Base-by-base conservation (phyloP, 2,888 invertebrate species). In the Auanema sp. region DNA sequence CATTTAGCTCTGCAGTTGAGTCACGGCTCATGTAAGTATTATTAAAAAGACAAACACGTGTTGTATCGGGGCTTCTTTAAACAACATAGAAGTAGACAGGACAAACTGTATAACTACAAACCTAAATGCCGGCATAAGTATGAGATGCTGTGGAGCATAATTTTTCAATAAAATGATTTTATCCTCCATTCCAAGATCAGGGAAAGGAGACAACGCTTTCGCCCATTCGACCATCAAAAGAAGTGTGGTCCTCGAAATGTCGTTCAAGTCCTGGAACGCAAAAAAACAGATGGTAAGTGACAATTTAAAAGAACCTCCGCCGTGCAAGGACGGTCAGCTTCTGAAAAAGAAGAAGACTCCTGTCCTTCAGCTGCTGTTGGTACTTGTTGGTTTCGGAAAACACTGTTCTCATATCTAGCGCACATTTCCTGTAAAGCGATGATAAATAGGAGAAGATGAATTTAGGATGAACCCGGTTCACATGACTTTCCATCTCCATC, bases 161-260 rank as follows among this genome's bases (percentile, higher is more conserved):
- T 82, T 82, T 65, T 81, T 80, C 55, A 81, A 65, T n/a, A 80
- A 64, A 56, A 80, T 80, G 57, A 80, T 79, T 63, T 75, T 72
- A 58, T 75, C 76, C 33, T 82, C 82, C 78, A 83, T 81, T 53
- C 60, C 53, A 16, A 82, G 65, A 42, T 76, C 78, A 23, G 82
- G 77, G 68, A 82, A 82, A n/a, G 82, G 81, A 11, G 67, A 44
- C 33, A 77, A 63, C 10, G 77, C 75, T 60, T 81, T 81, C 8
- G 81, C 81, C 82, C 82, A 83, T 60, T 82, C 82, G 2, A 83
- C 82, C 82, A 82, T 82, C 58, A 81, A 61, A 10, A 81, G 65
- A 4, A 81, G 72, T 21, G 81, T 81, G 16, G 80, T 81, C 25
- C 79, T 66, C 1, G 79, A 79, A 60, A 83, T 83, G 54, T 81